Conservation (phyloP, 2,888 invertebrate genomes). For the Plutella xylostella region DNA sequence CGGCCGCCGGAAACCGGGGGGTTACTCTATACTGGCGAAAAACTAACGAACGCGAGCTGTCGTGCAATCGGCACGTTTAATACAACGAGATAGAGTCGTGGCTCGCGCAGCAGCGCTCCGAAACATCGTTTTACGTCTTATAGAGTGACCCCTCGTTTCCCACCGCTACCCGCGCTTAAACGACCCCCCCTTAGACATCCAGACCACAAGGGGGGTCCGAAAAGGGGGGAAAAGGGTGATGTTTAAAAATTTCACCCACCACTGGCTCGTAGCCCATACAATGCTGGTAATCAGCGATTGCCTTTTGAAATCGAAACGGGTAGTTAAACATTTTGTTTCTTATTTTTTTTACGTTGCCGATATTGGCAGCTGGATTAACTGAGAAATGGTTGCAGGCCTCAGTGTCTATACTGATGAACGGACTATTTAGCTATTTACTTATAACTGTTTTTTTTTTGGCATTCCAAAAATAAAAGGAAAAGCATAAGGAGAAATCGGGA, state of each 20-base stretch:
- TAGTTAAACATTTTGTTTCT: constrained; percentile 41
- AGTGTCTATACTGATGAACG: too few species aligned
- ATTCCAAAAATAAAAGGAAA: too few species aligned
- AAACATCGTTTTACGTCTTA: too few species aligned
- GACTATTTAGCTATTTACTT: too few species aligned
- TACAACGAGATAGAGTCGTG: too few species aligned
- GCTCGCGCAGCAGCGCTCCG: too few species aligned
- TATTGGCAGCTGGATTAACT: constrained; percentile 2
- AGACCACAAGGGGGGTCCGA: constrained; percentile 1
- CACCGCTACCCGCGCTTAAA: constrained; percentile 25
- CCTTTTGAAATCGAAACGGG: constrained; percentile 65
- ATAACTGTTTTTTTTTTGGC: too few species aligned
- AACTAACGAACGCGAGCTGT: too few species aligned
- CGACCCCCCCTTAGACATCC: constrained; percentile 11
- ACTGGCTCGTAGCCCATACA: constrained; percentile 13
- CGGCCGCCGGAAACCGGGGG: constrained; percentile 30
- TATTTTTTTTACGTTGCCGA: constrained; percentile 13
- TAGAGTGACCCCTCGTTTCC: too few species aligned
- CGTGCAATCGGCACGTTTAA: too few species aligned
- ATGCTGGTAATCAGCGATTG: constrained; percentile 48
- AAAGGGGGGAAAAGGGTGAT: constrained; percentile 12
- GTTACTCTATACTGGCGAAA: too few species aligned
- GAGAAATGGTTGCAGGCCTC: neutral
- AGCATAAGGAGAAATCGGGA: too few species aligned
- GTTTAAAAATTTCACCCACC: constrained; percentile 17